phyloP scores from a whole-genome alignment of 2,113 vertebrate species.

The Muscicapa adusta region DNA sequence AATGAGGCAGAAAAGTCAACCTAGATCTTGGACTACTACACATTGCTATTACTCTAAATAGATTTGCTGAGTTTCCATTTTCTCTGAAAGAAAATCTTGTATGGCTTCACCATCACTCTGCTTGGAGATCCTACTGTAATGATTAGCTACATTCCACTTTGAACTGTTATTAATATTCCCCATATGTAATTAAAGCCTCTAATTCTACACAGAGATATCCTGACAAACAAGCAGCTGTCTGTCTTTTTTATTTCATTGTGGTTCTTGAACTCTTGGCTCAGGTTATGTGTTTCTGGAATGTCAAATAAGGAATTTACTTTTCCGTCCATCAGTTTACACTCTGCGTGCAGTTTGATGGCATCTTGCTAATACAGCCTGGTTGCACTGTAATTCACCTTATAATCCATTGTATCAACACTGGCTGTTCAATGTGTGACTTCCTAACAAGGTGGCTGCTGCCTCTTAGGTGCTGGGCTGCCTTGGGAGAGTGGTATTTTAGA shows the following conservation, averaged over 20 bases:
- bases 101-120: background rate
- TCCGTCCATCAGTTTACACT: conserved; percentile 55
- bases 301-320: conserved; percentile 63
- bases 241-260: conserved; percentile 20
- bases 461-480: background rate
- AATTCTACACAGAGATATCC: background rate
- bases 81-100: background rate
- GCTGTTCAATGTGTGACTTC: conserved; percentile 24
- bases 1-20: background rate
- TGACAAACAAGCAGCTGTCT: conserved; percentile 42
- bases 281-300: conserved; percentile 61
- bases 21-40: background rate
- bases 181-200: conserved; percentile 8
- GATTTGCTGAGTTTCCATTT: conserved; percentile 15
- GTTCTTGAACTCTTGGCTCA: conserved; percentile 45
- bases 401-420: conserved; percentile 68
- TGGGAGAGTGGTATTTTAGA: background rate
- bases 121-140: background rate
- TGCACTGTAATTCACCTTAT: conserved; percentile 61
- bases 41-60: background rate
- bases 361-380: conserved; percentile 63
- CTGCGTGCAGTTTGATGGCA: conserved; percentile 19
- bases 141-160: background rate
- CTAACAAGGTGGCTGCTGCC: conserved; percentile 31
- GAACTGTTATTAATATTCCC: conserved; percentile 16